These are phyloP conservation scores for Delichon dasypus DNA, from an alignment of 2,797 vertebrate genomes.

Conservation along the genomic window DNA sequence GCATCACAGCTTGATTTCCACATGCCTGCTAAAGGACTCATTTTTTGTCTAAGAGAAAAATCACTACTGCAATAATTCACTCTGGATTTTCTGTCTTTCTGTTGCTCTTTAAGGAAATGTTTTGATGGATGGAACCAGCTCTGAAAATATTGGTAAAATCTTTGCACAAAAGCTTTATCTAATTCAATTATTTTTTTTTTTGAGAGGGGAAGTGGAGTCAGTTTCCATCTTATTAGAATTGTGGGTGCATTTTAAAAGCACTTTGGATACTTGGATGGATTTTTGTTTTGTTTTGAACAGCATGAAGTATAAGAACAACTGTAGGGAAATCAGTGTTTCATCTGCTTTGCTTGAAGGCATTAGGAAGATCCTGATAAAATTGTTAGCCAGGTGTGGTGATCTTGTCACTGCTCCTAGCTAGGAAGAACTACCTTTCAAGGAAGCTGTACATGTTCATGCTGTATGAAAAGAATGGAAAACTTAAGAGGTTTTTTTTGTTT, in stretches of 20 bases:
- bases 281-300: not conserved
- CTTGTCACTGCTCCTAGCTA: constrained; percentile 35
- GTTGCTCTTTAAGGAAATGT: not conserved
- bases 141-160: not conserved
- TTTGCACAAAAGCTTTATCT: not conserved
- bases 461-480: constrained; percentile 50
- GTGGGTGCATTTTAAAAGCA: not conserved
- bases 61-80: not conserved
- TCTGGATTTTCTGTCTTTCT: not conserved
- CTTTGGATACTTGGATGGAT: not conserved
- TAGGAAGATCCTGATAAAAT: not conserved
- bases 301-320: not conserved
- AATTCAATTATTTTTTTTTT: not conserved
- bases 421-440: constrained; percentile 23
- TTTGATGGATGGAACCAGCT: not conserved
- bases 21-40: not conserved
- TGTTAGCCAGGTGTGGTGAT: constrained; percentile 38
- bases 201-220: not conserved
- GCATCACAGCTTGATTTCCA: not conserved
- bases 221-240: not conserved
- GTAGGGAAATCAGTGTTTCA: not conserved
- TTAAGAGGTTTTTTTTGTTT: constrained; percentile 3
- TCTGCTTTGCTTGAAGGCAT: constrained; percentile 2
- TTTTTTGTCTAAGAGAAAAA: not conserved
- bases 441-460: not conserved